These are phyloP conservation scores for Eurypyga helias DNA, from an alignment of 2,113 vertebrate species.

Conservation along the genomic window DNA sequence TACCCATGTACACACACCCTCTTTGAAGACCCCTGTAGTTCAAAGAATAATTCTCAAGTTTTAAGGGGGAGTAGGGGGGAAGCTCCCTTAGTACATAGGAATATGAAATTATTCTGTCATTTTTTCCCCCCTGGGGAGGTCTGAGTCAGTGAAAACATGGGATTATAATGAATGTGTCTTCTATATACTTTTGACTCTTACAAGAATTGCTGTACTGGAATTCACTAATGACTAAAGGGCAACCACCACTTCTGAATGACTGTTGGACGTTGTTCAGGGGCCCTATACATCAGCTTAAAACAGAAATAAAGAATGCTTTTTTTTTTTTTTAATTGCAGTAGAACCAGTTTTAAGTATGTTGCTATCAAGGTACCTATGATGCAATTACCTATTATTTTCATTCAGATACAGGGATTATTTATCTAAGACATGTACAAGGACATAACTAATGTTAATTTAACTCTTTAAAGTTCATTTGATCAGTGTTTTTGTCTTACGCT, in stretches of 20 bases:
- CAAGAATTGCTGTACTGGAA: not conserved
- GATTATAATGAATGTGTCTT: not conserved
- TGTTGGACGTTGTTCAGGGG: not conserved
- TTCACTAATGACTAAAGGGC: not conserved
- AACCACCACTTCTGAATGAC: not conserved
- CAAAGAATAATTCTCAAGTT: not conserved
- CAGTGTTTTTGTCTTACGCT: not conserved
- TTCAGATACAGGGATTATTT: not conserved
- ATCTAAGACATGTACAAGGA: not conserved
- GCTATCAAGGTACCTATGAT: not conserved
- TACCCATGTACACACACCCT: not conserved
- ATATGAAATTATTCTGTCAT: not conserved
- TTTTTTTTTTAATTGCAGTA: not conserved
- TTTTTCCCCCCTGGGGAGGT: not conserved
- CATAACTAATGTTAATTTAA: not conserved
- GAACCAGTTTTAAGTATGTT: not conserved
- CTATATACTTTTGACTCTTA: not conserved
- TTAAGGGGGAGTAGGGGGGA: not conserved
- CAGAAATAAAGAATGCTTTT: not conserved
- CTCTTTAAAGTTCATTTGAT: not conserved
- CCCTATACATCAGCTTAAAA: not conserved
- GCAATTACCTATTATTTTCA: not conserved
- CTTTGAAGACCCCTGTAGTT: not conserved
- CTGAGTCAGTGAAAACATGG: not conserved
- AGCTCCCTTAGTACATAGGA: not conserved